Evolutionary conservation across 2,113 vertebrate genomes (phyloP).

Genomic region (Butastur rufipennis): DNA sequence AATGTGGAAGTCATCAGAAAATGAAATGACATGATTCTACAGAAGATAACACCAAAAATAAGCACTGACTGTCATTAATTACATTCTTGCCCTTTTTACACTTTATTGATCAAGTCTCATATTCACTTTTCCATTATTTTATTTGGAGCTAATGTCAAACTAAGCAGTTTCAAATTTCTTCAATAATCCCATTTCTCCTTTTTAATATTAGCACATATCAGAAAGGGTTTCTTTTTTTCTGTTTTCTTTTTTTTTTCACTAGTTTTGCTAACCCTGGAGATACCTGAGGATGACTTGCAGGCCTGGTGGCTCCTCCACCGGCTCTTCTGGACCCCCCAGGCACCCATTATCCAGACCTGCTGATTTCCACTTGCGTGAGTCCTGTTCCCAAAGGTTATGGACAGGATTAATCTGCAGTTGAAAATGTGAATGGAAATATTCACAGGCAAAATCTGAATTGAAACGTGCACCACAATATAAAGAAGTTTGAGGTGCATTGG

Average conservation of each 20-base stretch:
- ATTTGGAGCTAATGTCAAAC: neutral
- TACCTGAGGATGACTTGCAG: neutral
- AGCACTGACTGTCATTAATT: neutral
- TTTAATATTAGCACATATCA: neutral
- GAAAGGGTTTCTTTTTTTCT: neutral
- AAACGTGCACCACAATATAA: neutral
- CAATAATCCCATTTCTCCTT: neutral
- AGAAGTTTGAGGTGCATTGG: neutral
- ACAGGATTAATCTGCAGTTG: neutral
- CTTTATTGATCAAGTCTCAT: constrained; percentile 31
- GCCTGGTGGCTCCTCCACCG: neutral
- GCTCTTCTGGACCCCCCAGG: neutral
- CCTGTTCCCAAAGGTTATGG: neutral
- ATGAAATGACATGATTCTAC: neutral
- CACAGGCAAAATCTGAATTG: neutral
- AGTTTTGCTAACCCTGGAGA: neutral
- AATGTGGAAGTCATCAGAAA: neutral
- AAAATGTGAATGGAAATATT: neutral
- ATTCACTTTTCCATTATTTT: neutral
- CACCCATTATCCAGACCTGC: too few relatives aligned
- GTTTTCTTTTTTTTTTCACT: too few relatives aligned
- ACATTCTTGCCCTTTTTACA: neutral
- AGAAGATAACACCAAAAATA: neutral
- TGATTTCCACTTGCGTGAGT: neutral
- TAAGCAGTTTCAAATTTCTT: neutral